phyloP scores from a whole-genome alignment of 2,113 vertebrate species.

The Scopus umbretta region DNA sequence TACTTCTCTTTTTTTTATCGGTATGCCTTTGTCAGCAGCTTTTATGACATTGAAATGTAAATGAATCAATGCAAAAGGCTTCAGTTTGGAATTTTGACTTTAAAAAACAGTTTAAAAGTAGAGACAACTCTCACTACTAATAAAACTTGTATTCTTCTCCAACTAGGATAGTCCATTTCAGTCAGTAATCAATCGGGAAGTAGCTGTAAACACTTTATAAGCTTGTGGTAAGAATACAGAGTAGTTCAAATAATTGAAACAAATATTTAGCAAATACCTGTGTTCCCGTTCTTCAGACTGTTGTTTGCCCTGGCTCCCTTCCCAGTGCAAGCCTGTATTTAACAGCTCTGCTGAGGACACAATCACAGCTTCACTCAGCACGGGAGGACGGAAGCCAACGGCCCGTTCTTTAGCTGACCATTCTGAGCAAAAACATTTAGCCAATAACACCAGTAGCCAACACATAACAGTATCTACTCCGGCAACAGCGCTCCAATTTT shows the following conservation, averaged over 20 bases:
- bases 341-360: not conserved
- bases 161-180: not conserved
- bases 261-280: not conserved
- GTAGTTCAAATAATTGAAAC: not conserved
- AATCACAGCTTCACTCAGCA: not conserved
- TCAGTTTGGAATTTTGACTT: not conserved
- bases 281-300: not conserved
- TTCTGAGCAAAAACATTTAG: fast-evolving
- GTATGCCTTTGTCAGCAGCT: not conserved
- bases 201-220: not conserved
- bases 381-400: not conserved
- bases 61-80: not conserved
- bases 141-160: not conserved
- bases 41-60: not conserved
- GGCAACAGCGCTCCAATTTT: not conserved
- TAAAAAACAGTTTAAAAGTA: not conserved
- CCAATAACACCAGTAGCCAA: fast-evolving
- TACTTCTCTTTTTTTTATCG: fast-evolving
- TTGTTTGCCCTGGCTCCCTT: not conserved
- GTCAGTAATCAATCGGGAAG: fast-evolving
- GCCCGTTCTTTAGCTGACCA: not conserved
- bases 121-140: not conserved
- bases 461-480: fast-evolving
- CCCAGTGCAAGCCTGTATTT: fast-evolving
- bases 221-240: not conserved